Percentiles rank a stretch among this genome's conserved stretches.
These are phyloP conservation scores for Trinectes maculatus DNA, from an alignment of 2,113 vertebrate species.

Conservation along the genomic window DNA sequence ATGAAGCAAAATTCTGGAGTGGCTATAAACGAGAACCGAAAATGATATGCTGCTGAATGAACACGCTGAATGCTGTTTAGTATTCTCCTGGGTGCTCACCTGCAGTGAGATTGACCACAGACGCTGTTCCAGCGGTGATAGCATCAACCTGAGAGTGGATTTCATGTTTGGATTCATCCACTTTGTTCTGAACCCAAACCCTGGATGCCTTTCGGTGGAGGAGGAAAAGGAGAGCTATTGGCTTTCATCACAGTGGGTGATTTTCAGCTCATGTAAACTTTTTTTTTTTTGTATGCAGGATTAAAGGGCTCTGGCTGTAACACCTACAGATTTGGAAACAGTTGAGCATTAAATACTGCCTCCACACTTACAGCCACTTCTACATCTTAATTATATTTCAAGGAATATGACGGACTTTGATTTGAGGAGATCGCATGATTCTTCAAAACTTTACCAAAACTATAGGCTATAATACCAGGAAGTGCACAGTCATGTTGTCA, in stretches of 20 bases:
- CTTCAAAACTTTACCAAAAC: slow-evolving; percentile 21
- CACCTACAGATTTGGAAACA: slow-evolving; percentile 57
- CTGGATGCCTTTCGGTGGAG: slow-evolving; percentile 88
- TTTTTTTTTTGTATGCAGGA: slow-evolving; percentile 44
- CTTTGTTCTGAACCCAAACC: slow-evolving; percentile 99
- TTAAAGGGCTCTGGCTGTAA: slow-evolving; percentile 55
- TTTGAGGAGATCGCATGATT: slow-evolving; percentile 29
- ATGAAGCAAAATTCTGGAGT: background rate
- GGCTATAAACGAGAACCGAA: slow-evolving; percentile 13
- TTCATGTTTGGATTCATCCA: slow-evolving; percentile 99
- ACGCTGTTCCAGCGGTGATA: slow-evolving; percentile 97
- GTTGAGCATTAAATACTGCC: slow-evolving; percentile 48
- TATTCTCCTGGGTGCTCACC: slow-evolving; percentile 81
- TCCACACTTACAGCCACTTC: slow-evolving; percentile 38
- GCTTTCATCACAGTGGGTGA: slow-evolving; percentile 65
- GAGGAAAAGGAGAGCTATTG: slow-evolving; percentile 49
- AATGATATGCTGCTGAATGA: background rate
- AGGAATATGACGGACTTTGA: slow-evolving; percentile 41
- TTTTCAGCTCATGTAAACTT: slow-evolving; percentile 60
- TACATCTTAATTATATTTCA: slow-evolving; percentile 46
- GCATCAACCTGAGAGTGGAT: slow-evolving; percentile 99
- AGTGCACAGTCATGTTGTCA: background rate
- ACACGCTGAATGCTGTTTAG: background rate
- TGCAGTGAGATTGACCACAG: slow-evolving; percentile 98
- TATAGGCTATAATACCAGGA: slow-evolving; percentile 18